phyloP scores from a whole-genome alignment of 2,797 vertebrate genomes.

The Centropyge bicolor region DNA sequence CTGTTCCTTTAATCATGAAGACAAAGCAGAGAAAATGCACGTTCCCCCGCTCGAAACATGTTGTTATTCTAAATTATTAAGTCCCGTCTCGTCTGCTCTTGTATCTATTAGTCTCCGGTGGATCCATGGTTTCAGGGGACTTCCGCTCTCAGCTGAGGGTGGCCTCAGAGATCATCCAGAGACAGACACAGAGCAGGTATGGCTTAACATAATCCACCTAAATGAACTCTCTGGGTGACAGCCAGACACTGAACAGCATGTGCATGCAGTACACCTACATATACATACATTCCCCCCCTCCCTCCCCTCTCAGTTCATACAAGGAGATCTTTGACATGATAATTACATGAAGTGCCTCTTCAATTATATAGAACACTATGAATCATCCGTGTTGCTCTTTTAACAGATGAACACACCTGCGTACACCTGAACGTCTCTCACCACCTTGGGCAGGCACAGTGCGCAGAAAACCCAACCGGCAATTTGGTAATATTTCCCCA shows the following conservation, averaged over 20 bases:
- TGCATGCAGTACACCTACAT: constrained; percentile 38
- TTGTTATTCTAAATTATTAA: constrained; percentile 1
- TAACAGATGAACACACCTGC: constrained; percentile 66
- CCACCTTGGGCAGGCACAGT: constrained; percentile 52
- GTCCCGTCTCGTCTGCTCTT: constrained; percentile 19
- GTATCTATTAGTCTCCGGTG: constrained; percentile 30
- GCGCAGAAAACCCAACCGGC: constrained; percentile 56
- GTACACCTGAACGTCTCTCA: constrained; percentile 54
- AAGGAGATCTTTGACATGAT: constrained; percentile 67
- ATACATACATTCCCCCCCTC: constrained; percentile 9
- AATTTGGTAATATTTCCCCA: constrained; percentile 73
- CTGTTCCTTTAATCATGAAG: background rate
- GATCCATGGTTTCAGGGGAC: constrained; percentile 54
- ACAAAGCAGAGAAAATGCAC: constrained; percentile 7
- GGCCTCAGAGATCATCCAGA: constrained; percentile 69
- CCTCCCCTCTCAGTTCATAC: constrained; percentile 32
- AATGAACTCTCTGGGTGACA: constrained; percentile 72
- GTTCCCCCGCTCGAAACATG: background rate
- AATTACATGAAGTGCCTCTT: constrained; percentile 66
- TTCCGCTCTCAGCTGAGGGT: constrained; percentile 70
- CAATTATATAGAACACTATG: constrained; percentile 51
- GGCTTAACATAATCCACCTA: constrained; percentile 78
- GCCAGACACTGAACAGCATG: constrained; percentile 58
- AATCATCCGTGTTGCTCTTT: constrained; percentile 64
- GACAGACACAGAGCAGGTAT: constrained; percentile 71